Evolutionary conservation across 2,113 vertebrate genomes (phyloP).

Genomic region (Rhipidura dahli): DNA sequence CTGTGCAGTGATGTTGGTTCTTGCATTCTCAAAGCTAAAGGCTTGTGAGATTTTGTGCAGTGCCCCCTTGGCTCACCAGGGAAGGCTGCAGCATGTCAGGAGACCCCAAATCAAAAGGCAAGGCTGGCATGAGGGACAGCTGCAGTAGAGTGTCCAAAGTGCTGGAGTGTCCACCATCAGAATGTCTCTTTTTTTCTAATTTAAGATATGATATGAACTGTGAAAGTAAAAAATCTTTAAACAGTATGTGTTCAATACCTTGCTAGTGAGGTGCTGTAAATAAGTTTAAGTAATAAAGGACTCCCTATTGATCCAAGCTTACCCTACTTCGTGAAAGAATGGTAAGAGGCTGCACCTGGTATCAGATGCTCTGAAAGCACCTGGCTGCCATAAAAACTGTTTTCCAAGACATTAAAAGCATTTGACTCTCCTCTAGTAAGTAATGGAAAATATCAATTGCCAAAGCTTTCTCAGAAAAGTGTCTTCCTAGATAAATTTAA

Average conservation of each 20-base stretch:
- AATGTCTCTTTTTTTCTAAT: not conserved
- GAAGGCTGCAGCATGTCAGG: rapidly evolving
- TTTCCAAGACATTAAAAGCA: slow-evolving; percentile 15
- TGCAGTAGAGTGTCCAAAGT: not conserved
- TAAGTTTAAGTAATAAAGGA: not conserved
- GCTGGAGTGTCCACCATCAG: not conserved
- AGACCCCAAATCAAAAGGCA: not conserved
- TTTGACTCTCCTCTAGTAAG: not conserved
- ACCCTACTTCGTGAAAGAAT: not conserved
- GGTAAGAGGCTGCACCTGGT: not conserved
- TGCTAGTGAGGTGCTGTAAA: not conserved
- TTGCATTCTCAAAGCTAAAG: not conserved
- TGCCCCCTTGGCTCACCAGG: not conserved
- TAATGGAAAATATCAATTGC: slow-evolving; percentile 17
- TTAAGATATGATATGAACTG: rapidly evolving
- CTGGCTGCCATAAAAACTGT: not conserved
- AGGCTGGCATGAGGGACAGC: rapidly evolving
- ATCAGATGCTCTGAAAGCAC: slow-evolving; percentile 14
- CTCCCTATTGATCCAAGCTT: not conserved
- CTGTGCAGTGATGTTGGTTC: not conserved
- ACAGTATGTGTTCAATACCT: not conserved
- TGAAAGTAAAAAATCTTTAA: not conserved
- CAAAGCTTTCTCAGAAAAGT: slow-evolving; percentile 28
- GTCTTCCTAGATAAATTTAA: slow-evolving; percentile 13
- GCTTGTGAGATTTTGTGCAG: not conserved